Evolutionary conservation across 2,113 vertebrate genomes (phyloP).

Genomic region (Nothoprocta perdicaria): DNA sequence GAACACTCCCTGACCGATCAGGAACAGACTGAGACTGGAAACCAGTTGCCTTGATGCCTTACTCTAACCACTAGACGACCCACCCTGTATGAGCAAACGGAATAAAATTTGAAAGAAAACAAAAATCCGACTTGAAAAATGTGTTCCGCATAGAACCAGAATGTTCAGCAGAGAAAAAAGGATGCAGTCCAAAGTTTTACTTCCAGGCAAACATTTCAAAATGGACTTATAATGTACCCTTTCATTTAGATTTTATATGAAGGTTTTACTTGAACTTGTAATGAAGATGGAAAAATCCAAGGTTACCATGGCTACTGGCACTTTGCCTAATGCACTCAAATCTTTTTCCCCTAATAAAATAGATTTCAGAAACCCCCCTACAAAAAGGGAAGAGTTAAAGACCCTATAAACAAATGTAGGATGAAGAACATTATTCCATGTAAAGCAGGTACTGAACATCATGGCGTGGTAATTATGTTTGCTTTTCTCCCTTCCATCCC

Average conservation of each 20-base stretch:
- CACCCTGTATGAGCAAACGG: constrained; percentile 67
- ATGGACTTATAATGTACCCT: constrained; percentile 77
- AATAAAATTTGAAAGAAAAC: constrained; percentile 69
- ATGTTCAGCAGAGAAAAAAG: constrained; percentile 39
- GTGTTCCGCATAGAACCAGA: constrained; percentile 45
- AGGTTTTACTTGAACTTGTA: constrained; percentile 77
- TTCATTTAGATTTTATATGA: constrained; percentile 79
- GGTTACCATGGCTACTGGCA: constrained; percentile 71
- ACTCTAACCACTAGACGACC: constrained; percentile 62
- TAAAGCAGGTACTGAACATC: not conserved
- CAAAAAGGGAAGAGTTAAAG: constrained; percentile 51
- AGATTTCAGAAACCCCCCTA: constrained; percentile 60
- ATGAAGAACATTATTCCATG: not conserved
- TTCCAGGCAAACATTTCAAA: constrained; percentile 77
- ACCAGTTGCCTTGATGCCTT: constrained; percentile 55
- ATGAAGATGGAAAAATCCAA: constrained; percentile 79
- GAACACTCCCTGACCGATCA: constrained; percentile 3
- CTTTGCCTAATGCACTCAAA: constrained; percentile 59
- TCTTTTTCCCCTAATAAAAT: constrained; percentile 70
- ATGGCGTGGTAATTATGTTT: not conserved
- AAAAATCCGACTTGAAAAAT: constrained; percentile 66
- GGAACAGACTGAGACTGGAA: constrained; percentile 49
- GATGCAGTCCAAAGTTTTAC: constrained; percentile 71
- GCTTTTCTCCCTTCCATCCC: not conserved
- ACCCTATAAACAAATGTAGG: constrained; percentile 33